Evolutionary conservation across 2,888 invertebrate species (phyloP).

Genomic region (Brachynemurus nebulosus): DNA sequence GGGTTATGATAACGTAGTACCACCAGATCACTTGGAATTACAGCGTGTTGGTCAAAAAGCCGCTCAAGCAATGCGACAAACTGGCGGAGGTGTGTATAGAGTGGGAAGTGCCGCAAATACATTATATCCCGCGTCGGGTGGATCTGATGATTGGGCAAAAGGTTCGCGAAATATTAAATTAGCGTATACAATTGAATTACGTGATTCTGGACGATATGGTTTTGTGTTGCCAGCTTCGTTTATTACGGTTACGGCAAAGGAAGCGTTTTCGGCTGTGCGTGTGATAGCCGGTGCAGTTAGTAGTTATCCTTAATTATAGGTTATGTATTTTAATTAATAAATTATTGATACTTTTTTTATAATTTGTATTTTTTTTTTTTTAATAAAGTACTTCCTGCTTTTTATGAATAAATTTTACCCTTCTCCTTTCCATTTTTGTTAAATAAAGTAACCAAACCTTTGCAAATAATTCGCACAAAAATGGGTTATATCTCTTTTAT

Average conservation of each 20-base stretch:
- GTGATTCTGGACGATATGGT: constrained; percentile 72
- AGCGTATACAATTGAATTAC: constrained; percentile 76
- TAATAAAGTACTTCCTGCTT: too few relatives aligned
- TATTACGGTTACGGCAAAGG: constrained; percentile 61
- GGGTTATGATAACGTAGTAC: constrained; percentile 63
- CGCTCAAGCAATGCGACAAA: constrained; percentile 47
- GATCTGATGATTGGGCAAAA: constrained; percentile 88
- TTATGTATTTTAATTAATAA: neutral
- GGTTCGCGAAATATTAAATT: constrained; percentile 75
- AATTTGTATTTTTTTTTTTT: constrained; percentile 2
- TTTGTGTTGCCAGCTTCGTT: constrained; percentile 71
- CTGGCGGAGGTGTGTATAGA: constrained; percentile 48
- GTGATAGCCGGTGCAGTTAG: constrained; percentile 43
- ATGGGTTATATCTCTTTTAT: too few relatives aligned
- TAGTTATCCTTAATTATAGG: too few relatives aligned
- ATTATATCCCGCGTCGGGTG: constrained; percentile 67
- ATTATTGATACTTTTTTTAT: neutral
- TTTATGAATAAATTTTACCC: too few relatives aligned
- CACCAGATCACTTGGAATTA: constrained; percentile 56
- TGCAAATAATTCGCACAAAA: too few relatives aligned
- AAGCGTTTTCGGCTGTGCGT: constrained; percentile 57
- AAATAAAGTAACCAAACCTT: too few relatives aligned
- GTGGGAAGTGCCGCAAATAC: constrained; percentile 68
- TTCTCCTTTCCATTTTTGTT: too few relatives aligned
- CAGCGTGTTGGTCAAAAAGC: constrained; percentile 54